These are phyloP conservation scores for Linurgus olivaceus DNA, from an alignment of 2,797 vertebrate genomes.

Conservation along the genomic window DNA sequence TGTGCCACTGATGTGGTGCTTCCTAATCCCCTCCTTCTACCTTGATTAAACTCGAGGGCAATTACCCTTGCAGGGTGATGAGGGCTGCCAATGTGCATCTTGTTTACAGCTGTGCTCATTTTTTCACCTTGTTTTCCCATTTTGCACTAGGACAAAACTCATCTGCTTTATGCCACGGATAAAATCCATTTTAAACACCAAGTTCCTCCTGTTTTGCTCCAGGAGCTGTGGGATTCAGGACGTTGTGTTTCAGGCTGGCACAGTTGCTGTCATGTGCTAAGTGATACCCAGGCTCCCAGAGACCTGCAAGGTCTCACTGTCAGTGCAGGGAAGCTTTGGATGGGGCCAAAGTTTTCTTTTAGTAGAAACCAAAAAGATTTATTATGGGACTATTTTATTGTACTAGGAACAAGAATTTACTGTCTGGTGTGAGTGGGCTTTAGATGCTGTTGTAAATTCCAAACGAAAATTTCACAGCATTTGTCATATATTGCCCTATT, in stretches of 20 bases:
- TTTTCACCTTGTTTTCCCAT: not conserved
- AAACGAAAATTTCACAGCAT: not conserved
- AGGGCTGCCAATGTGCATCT: not conserved
- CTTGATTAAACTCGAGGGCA: not conserved
- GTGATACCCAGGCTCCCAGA: not conserved
- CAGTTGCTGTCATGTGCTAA: not conserved
- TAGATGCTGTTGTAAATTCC: not conserved
- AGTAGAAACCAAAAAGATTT: not conserved
- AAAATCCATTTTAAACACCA: not conserved
- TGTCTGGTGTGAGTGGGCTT: not conserved
- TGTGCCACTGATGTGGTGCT: not conserved
- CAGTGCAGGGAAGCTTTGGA: not conserved
- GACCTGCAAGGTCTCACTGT: not conserved
- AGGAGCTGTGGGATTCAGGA: not conserved
- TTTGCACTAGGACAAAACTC: not conserved
- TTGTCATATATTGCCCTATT: not conserved
- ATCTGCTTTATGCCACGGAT: not conserved
- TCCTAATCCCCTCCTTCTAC: constrained; percentile 18
- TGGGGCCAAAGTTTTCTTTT: not conserved
- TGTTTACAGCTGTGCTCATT: not conserved
- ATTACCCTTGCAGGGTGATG: not conserved
- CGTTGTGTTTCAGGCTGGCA: not conserved
- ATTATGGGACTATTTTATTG: not conserved
- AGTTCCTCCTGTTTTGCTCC: not conserved
- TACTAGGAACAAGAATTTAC: not conserved